Evolutionary conservation across 2,113 vertebrate species (phyloP).

Genomic region (Catharus bicknelli): DNA sequence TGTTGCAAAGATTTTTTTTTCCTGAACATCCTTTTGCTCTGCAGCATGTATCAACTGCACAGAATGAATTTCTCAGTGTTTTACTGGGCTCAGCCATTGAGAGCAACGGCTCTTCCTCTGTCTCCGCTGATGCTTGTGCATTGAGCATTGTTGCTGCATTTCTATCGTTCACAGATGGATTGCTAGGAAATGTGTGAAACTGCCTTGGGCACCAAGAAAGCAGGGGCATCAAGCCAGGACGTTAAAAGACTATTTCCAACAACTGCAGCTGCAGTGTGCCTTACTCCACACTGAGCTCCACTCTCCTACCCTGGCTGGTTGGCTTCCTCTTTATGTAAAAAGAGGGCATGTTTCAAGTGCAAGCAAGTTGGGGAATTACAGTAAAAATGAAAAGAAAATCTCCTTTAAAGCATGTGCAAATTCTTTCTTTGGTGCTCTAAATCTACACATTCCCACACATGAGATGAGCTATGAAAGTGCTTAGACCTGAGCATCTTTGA

Average conservation of each 20-base stretch:
- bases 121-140: constrained; percentile 47
- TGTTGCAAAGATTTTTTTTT: not conserved
- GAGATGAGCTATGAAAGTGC: not conserved
- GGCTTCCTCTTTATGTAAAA: constrained; percentile 29
- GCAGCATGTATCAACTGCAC: not conserved
- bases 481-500: not conserved
- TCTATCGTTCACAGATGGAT: constrained; percentile 66
- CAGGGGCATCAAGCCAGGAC: constrained; percentile 58
- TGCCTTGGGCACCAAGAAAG: constrained; percentile 65
- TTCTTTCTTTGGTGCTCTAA: not conserved
- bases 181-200: constrained; percentile 67
- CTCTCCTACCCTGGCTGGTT: not conserved
- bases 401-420: not conserved
- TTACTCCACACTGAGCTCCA: not conserved
- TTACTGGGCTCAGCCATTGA: not conserved
- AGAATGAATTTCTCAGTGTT: not conserved
- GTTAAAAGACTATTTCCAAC: constrained; percentile 56
- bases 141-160: constrained; percentile 67
- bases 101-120: constrained; percentile 50
- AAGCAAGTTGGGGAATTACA: not conserved
- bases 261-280: constrained; percentile 63
- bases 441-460: not conserved
- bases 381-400: not conserved
- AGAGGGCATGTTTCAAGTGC: not conserved
- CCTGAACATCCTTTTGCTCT: not conserved